Percentiles rank a stretch among this genome's conserved stretches.
These are phyloP conservation scores for Ceratina japonica DNA, from an alignment of 1,140 invertebrate genomes.

Conservation along the genomic window DNA sequence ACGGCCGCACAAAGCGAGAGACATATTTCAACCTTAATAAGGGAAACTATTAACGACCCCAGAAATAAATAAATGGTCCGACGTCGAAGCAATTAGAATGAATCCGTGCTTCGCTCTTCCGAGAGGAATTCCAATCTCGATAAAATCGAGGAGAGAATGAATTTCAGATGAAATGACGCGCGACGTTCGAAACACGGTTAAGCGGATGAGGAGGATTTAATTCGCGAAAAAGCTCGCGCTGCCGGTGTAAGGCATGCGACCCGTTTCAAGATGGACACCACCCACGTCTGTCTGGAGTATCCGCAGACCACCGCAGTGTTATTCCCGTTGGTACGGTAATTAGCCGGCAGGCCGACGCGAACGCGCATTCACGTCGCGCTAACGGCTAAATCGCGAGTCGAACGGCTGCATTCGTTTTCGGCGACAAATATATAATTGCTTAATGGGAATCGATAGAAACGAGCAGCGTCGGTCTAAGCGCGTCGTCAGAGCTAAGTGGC, in stretches of 20 bases:
- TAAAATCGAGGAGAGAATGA: background rate
- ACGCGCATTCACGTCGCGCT: too few species aligned
- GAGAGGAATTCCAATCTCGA: background rate
- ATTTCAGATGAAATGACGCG: background rate
- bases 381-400: too few species aligned
- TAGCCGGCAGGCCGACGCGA: background rate
- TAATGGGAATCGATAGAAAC: too few species aligned
- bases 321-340: conserved; percentile 35
- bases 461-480: too few species aligned
- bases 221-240: conserved; percentile 15
- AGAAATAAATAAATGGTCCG: too few species aligned
- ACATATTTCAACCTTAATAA: too few species aligned
- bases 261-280: conserved; percentile 50
- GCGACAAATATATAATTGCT: too few species aligned
- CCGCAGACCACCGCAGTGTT: conserved; percentile 52
- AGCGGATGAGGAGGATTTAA: conserved; percentile 17
- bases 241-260: conserved; percentile 25
- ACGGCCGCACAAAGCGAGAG: background rate
- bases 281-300: conserved; percentile 51
- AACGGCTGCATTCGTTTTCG: too few species aligned
- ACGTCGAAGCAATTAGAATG: too few species aligned
- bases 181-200: too few species aligned
- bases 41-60: too few species aligned
- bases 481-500: background rate
- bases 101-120: too few species aligned